A percentile compares a stretch with the other conserved stretches of the same genome.
Conservation (phyloP, 30 jellyfish, hydroid and myxozoan species). For the Calvadosia cruxmelitensis region DNA sequence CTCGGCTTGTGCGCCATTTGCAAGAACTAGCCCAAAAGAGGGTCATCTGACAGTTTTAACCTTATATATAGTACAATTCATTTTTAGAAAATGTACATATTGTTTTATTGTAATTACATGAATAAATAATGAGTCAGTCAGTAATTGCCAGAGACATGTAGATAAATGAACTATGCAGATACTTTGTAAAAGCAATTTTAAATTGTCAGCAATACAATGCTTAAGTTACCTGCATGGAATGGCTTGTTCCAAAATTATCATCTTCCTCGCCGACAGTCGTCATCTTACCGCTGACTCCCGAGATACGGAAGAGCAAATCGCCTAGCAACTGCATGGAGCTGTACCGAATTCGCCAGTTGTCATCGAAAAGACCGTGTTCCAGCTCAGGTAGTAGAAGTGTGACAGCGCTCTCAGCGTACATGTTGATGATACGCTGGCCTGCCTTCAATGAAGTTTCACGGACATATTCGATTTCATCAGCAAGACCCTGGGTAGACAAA, state of each 20-base stretch:
- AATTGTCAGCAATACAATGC: too few relatives aligned
- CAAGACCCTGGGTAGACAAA: conserved; percentile 92
- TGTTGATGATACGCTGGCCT: conserved; percentile 81
- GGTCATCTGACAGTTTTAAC: too few relatives aligned
- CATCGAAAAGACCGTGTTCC: conserved; percentile 83
- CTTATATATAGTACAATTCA: too few relatives aligned
- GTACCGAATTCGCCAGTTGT: conserved; percentile 92
- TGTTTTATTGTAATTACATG: too few relatives aligned
- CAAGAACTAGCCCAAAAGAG: too few relatives aligned
- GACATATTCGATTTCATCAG: conserved; percentile 90
- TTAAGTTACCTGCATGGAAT: conserved; percentile 67
- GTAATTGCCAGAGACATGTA: too few relatives aligned
- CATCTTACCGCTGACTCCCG: conserved; percentile 91
- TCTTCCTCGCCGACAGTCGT: conserved; percentile 94
- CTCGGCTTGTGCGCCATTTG: too few relatives aligned
- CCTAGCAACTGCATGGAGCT: conserved; percentile 87
- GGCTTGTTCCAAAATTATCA: conserved; percentile 92
- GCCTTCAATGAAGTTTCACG: conserved; percentile 89
- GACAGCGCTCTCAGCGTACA: conserved; percentile 86
- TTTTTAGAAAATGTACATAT: too few relatives aligned
- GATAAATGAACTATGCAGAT: too few relatives aligned
- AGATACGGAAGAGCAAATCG: conserved; percentile 75
- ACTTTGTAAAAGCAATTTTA: too few relatives aligned
- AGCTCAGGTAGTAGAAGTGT: conserved; percentile 73
- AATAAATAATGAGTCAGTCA: too few relatives aligned